Conservation (phyloP, 1,140 invertebrate genomes). For the Melitaea cinxia region DNA sequence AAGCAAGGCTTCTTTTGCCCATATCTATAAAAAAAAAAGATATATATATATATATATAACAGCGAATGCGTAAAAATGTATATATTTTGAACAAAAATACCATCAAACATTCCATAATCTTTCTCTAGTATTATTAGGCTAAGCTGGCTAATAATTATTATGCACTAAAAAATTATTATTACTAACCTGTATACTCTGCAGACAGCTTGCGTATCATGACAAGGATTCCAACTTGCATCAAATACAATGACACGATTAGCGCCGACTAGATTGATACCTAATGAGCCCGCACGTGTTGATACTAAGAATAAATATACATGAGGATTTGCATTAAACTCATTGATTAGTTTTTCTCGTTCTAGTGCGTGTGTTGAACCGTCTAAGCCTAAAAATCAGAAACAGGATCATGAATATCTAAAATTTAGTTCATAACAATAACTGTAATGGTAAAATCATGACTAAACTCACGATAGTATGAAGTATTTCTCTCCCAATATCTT, state of each 20-base stretch:
- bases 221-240: conserved; percentile 99
- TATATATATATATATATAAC: not conserved
- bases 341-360: conserved; percentile 97
- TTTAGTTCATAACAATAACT: too few species aligned
- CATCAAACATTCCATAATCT: too few species aligned
- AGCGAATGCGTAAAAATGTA: not conserved
- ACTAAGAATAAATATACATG: conserved; percentile 96
- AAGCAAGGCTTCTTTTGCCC: conserved; percentile 97
- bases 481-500: conserved; percentile 92
- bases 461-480: conserved; percentile 94
- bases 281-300: conserved; percentile 97
- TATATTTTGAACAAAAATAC: too few species aligned
- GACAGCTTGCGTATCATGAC: conserved; percentile 99
- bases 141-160: too few species aligned
- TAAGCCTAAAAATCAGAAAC: conserved; percentile 83
- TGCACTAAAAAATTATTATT: too few species aligned
- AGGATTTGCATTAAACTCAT: conserved; percentile 97
- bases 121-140: too few species aligned
- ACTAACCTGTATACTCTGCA: conserved; percentile 95
- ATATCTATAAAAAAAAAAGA: conserved; percentile 83
- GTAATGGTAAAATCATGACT: conserved; percentile 6
- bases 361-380: conserved; percentile 97
- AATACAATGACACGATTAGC: conserved; percentile 98
- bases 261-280: conserved; percentile 98
- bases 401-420: too few species aligned